These are phyloP conservation scores for Hydroisotoma schaefferi DNA, from an alignment of 2,888 invertebrate species.

Conservation along the genomic window DNA sequence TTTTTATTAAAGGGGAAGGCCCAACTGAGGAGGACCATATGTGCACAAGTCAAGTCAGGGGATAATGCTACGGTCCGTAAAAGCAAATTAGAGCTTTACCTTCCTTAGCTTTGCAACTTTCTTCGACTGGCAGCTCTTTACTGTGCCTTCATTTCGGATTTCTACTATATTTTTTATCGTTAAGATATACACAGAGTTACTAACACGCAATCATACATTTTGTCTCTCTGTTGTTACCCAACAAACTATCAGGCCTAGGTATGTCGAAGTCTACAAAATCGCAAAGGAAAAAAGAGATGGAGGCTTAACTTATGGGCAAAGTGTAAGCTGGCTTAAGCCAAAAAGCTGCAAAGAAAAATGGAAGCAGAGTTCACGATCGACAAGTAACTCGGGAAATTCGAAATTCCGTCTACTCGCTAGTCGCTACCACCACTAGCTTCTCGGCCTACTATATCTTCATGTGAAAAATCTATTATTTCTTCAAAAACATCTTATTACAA, in stretches of 20 bases:
- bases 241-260: no score
- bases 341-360: slow-evolving; percentile 15
- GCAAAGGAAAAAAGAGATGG: slow-evolving; percentile 14
- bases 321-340: slow-evolving; percentile 17
- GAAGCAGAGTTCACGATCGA: slow-evolving; percentile 17
- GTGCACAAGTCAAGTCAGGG: slow-evolving; percentile 3
- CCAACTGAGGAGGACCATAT: slow-evolving; percentile 6
- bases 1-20: slow-evolving; percentile 10
- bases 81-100: slow-evolving; percentile 19
- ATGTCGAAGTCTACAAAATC: slow-evolving; percentile 15
- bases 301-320: slow-evolving; percentile 16
- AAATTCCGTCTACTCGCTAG: slow-evolving; percentile 22
- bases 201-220: slow-evolving; percentile 8
- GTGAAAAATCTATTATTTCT: slow-evolving; percentile 26
- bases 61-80: slow-evolving; percentile 16
- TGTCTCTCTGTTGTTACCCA: not conserved
- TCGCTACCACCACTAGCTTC: no score
- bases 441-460: slow-evolving; percentile 5
- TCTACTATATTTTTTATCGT: not conserved
- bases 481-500: no score
- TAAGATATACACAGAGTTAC: not conserved
- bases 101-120: no score
- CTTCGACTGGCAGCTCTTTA: not conserved
- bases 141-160: not conserved
- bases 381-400: slow-evolving; percentile 13